Evolutionary conservation across 1,140 invertebrate genomes (phyloP).

Genomic region (Lethrus apterus): DNA sequence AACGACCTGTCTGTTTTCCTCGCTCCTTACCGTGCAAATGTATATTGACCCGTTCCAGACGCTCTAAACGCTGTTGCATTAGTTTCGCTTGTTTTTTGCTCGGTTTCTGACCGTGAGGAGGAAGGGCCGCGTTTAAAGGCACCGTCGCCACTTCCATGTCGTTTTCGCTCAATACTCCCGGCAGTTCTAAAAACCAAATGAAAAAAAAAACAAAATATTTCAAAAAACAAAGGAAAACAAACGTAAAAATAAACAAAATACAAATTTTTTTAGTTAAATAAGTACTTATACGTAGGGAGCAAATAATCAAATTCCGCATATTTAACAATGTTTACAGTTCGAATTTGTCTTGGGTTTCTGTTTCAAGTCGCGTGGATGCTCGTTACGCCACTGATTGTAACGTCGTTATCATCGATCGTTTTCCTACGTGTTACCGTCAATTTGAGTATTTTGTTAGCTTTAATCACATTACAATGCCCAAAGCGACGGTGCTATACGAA

Average conservation of each 20-base stretch:
- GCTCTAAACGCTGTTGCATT: slow-evolving; percentile 59
- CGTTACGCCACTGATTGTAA: too few relatives aligned
- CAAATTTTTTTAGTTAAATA: too few relatives aligned
- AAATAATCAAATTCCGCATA: too few relatives aligned
- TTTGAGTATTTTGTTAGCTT: too few relatives aligned
- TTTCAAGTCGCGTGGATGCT: too few relatives aligned
- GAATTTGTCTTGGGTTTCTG: too few relatives aligned
- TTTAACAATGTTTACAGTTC: too few relatives aligned
- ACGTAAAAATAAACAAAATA: slow-evolving; percentile 38
- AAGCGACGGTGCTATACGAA: too few relatives aligned
- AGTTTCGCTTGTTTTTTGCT: slow-evolving; percentile 53
- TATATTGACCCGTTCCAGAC: slow-evolving; percentile 75
- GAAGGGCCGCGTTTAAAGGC: slow-evolving; percentile 30
- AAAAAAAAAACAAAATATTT: slow-evolving; percentile 27
- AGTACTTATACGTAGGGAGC: not conserved
- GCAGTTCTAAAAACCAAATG: slow-evolving; percentile 29
- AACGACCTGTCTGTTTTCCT: not conserved
- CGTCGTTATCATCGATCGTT: too few relatives aligned
- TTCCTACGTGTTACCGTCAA: too few relatives aligned
- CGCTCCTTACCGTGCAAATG: slow-evolving; percentile 73
- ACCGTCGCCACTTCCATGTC: slow-evolving; percentile 43
- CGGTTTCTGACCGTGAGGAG: slow-evolving; percentile 32
- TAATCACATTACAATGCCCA: too few relatives aligned
- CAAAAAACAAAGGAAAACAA: slow-evolving; percentile 28
- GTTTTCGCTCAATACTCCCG: slow-evolving; percentile 29